Base-by-base conservation (phyloP, 23 tunicate species). In the Styela clava region DNA sequence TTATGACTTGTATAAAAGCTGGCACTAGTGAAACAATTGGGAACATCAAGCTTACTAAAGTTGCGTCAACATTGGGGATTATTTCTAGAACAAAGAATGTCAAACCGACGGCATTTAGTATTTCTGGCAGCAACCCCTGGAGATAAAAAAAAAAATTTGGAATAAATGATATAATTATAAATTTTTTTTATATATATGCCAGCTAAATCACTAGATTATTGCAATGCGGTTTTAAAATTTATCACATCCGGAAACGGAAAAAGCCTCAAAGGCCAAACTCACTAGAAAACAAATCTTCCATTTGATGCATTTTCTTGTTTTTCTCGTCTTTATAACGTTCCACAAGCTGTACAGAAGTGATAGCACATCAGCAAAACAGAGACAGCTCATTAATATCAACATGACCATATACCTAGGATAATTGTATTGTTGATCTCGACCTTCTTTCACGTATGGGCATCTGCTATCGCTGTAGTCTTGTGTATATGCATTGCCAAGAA, bases 321-420 rank as follows among this genome's bases (percentile, higher is more conserved):
- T 83, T 65, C 63, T 35, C 29, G 81, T 89, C 79, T 83, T 82
- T 22, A 86, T 63, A 52, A 91, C 69, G 31, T 86, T 73, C 71
- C 81, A 92, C 70, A 87, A 65, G 61, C 83, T 73, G 79, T 92
- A 92, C 72, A 67, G 24, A 65, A 92, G 84, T 2, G 97, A 78
- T 12, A 92, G 74, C 0, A 81, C 83, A 67, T 92, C 97, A 19
- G 97, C 88, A 0, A 83, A 70, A 23, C 78, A 31, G 16, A 73
- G 36, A 1, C 36, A 0, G 30, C 62, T 73, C 68, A 92, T 73
- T 2, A 83, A 35, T 70, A 68, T 84, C 35, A 78, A 34, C 68
- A 92, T 74, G 32, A 92, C 78, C 34, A 87, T 74, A 36, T 84
- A 83, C 52, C 82, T 82, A 3, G 30, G 31, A 65, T 65, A 65